Conservation (phyloP, 2,113 vertebrate species). For the Syngnathus typhle region DNA sequence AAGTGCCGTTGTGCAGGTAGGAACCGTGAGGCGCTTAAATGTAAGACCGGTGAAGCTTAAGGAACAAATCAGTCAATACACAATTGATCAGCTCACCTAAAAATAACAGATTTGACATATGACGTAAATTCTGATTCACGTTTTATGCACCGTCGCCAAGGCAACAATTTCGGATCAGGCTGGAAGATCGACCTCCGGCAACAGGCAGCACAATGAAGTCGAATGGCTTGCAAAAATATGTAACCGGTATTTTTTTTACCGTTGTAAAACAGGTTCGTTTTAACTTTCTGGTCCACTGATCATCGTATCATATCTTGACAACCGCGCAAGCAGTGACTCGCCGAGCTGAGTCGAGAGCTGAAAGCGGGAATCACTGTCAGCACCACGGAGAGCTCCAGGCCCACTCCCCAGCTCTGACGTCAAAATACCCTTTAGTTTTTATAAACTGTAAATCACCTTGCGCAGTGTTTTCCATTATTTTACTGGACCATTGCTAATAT, state of each 20-base stretch:
- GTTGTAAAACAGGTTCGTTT: background rate
- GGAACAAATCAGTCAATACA: background rate
- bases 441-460: background rate
- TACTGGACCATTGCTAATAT: background rate
- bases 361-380: constrained; percentile 23
- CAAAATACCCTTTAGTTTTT: background rate
- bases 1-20: constrained; percentile 51
- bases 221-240: background rate
- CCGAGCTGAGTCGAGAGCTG: background rate
- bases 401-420: background rate
- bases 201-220: background rate
- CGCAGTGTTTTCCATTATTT: background rate
- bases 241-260: background rate
- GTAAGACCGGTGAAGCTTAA: background rate
- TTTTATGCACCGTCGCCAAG: background rate
- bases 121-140: too few species aligned
- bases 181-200: background rate
- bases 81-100: background rate
- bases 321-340: background rate
- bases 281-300: background rate
- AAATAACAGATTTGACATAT: background rate
- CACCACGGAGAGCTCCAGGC: constrained; percentile 66
- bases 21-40: constrained; percentile 6
- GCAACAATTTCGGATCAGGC: constrained; percentile 21
- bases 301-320: background rate